These are phyloP conservation scores for Orcinus orca DNA, from an alignment of 2,113 vertebrate genomes.

Conservation along the genomic window DNA sequence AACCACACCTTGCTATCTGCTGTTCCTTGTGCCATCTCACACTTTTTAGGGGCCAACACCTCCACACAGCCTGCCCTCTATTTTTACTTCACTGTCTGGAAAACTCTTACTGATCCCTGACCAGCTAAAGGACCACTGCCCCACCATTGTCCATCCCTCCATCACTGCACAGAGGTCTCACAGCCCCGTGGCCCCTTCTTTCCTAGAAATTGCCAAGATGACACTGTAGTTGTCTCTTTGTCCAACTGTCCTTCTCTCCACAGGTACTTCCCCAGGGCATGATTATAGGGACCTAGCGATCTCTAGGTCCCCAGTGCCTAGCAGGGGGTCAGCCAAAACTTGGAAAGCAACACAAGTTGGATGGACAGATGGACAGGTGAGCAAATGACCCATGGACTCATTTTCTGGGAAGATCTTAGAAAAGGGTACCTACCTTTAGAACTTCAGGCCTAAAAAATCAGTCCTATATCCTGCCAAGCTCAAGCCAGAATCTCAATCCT, in stretches of 20 bases:
- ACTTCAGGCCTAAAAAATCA: no score
- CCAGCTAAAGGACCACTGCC: no score
- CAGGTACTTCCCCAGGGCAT: background rate
- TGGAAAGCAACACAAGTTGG: background rate
- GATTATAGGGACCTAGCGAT: background rate
- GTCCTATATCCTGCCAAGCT: background rate
- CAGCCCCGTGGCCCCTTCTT: accelerated
- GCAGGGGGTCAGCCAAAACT: background rate
- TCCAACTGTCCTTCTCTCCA: background rate
- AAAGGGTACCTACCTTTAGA: background rate
- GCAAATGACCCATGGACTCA: accelerated
- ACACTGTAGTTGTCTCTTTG: background rate
- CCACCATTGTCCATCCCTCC: accelerated
- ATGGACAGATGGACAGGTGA: accelerated
- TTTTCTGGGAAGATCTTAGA: background rate
- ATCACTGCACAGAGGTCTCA: background rate
- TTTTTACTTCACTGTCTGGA: background rate
- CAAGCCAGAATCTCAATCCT: background rate
- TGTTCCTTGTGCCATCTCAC: background rate
- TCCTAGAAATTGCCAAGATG: background rate
- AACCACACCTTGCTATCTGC: background rate
- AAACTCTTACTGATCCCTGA: background rate
- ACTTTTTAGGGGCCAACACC: no score
- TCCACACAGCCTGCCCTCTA: background rate
- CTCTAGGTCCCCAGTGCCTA: background rate